phyloP scores from a whole-genome alignment of 2,113 vertebrate genomes.

The Miniopterus natalensis region DNA sequence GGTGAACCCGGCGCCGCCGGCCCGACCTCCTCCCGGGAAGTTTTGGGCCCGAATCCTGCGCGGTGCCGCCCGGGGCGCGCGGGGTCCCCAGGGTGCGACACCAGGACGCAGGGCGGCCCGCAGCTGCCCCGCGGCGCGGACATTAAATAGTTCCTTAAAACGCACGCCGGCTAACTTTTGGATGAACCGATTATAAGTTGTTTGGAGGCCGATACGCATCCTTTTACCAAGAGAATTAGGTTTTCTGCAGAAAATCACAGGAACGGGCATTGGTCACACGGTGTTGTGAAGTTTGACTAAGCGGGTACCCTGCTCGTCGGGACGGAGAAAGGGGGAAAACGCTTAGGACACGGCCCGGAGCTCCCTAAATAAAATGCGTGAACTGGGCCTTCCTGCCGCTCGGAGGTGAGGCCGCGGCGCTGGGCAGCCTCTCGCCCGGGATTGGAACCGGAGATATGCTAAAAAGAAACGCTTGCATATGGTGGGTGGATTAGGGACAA shows the following conservation, averaged over 20 bases:
- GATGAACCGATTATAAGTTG: neutral
- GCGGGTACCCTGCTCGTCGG: neutral
- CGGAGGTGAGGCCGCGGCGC: conserved; percentile 79
- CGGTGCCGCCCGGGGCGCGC: neutral
- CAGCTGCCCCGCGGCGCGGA: neutral
- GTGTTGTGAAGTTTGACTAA: conserved; percentile 81
- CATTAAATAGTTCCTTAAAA: neutral
- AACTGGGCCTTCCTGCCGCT: conserved; percentile 79
- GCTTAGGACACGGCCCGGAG: conserved; percentile 70
- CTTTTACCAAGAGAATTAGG: conserved; percentile 3
- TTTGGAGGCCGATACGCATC: conserved; percentile 13
- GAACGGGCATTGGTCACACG: conserved; percentile 60
- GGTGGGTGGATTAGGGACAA: conserved; percentile 94
- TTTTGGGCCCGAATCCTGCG: conserved; percentile 70
- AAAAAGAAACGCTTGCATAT: conserved; percentile 94
- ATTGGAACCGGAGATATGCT: conserved; percentile 91
- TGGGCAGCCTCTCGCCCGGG: conserved; percentile 88
- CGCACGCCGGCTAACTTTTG: neutral
- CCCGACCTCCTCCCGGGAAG: conserved; percentile 29
- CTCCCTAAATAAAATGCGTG: conserved; percentile 83
- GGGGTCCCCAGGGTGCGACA: conserved; percentile 9
- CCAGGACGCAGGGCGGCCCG: neutral
- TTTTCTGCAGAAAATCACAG: neutral
- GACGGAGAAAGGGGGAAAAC: conserved; percentile 52
- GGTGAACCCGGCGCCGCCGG: conserved; percentile 42